Evolutionary conservation across 2,888 invertebrate genomes (phyloP), one percentile per base, ranked within the genome.

Genomic region (Acheta domesticus): DNA sequence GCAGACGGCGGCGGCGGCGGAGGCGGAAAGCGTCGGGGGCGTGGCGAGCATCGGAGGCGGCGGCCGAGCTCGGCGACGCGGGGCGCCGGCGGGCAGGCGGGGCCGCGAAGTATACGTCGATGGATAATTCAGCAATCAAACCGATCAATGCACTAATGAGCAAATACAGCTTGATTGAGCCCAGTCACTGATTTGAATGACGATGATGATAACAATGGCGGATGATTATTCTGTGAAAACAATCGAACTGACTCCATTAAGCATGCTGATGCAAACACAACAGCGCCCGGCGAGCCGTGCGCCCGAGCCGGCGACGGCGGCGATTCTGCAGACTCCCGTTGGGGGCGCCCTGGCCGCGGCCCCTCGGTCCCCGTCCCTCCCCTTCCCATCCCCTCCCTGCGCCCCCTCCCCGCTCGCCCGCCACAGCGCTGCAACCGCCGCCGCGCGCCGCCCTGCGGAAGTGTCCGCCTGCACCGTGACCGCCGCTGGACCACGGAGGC

Each of bases 281-380:
- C 62, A 62, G 62, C 62, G n/a, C 4, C 62, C 95, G 48, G 94
- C 90, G 20, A 84, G 91, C 2, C 83, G 83, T 84, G 92, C 91
- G 79, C 91, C 91, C 84, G 92, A 93, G 23, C 89, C 89, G 12
- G 88, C 88, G 12, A 89, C 89, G 74, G 90, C 89, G 85, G 92
- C 88, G 82, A 93, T 88, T 84, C 93, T 93, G 16, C 90, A 89
- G 83, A 91, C 86, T 86, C 90, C 90, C 83, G 90, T 84, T 16
- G 88, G 87, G 77, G 89, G 89, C 85, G 89, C 89, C 85, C 89
- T 88, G 83, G 90, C 86, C 86, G 84, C 77, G 87, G 87, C 86
- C 36, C 5, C 8, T 8, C 8, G 5, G 1, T 8, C 36, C 36
- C 5, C 36, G 1, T 4, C 36, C 8, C 8, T 5, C 36, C 36